phyloP scores from a whole-genome alignment of 2,113 vertebrate genomes.

The Callospermophilus lateralis region DNA sequence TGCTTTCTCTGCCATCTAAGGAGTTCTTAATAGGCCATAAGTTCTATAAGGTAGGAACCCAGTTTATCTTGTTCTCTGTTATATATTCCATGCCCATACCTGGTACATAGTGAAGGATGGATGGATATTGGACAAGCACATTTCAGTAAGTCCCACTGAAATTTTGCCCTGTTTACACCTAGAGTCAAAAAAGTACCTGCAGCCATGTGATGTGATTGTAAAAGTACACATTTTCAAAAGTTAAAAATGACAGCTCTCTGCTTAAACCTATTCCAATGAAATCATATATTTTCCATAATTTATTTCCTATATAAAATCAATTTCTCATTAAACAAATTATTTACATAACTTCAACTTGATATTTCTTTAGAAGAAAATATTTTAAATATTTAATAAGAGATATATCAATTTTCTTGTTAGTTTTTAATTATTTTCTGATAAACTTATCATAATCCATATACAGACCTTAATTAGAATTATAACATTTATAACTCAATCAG shows the following conservation, averaged over 20 bases:
- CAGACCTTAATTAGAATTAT: slow-evolving; percentile 17
- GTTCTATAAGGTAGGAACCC: neutral
- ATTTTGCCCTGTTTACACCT: slow-evolving; percentile 3
- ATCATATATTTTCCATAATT: slow-evolving; percentile 1
- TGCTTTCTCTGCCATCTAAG: slow-evolving; percentile 42
- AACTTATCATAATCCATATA: slow-evolving; percentile 38
- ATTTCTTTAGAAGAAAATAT: slow-evolving; percentile 18
- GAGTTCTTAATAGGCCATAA: neutral
- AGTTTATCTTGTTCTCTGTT: neutral
- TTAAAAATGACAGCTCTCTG: slow-evolving; percentile 25
- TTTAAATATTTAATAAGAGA: slow-evolving; percentile 9
- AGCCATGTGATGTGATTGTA: neutral
- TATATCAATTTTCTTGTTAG: slow-evolving; percentile 13
- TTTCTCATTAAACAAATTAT: slow-evolving; percentile 45
- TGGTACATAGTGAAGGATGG: neutral
- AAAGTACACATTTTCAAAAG: slow-evolving; percentile 7
- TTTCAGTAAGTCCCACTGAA: neutral
- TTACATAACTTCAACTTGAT: slow-evolving; percentile 16
- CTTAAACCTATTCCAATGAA: neutral
- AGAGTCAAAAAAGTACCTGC: neutral
- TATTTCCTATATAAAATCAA: slow-evolving; percentile 23
- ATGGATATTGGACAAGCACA: neutral
- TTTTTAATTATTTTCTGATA: slow-evolving; percentile 47
- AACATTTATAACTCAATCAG: slow-evolving; percentile 8
- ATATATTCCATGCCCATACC: neutral